Evolutionary conservation across 2,888 invertebrate genomes (phyloP), one percentile per base, ranked within the genome.

Genomic region (Zonitis immaculata): DNA sequence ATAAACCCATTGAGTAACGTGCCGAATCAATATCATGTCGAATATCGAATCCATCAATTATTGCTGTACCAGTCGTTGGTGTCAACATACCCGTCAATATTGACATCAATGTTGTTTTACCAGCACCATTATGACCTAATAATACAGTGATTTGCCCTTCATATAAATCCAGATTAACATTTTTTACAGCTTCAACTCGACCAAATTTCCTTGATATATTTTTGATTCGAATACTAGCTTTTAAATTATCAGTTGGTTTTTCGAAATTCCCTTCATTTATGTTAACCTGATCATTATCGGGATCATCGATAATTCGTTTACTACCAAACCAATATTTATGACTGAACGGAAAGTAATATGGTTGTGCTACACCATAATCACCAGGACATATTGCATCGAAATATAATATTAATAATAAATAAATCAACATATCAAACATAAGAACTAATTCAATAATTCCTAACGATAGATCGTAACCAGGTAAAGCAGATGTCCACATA

Each of bases 101-200:
- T 0, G 91, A 91, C 81, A 95, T 93, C 1, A 93, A 92, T 0
- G 95, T 95, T 0, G 94, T 93, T n/a, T n/a, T n/a, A n/a, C n/a
- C n/a, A n/a, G n/a, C n/a, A n/a, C n/a, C n/a, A n/a, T n/a, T n/a
- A n/a, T 76, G 77, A 0, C 89, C 90, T 35, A 91, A 75, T n/a
- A 90, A 70, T 1, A 90, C 91, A 0, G 94, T 94, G 56, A 95
- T 93, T 77, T 95, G 93, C 56, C 89, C 87, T 68, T 90, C 86
- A 69, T 89, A 95, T 82, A 95, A 88, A 65, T 90, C 89, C 55
- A 93, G 66, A 66, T 80, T 72, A 49, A 67, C 67, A 30, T 84
- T 82, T 64, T 78, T n/a, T n/a, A n/a, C n/a, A n/a, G n/a, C n/a
- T n/a, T n/a, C n/a, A n/a, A n/a, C n/a, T n/a, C n/a, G n/a, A n/a